Evolutionary conservation across 2,113 vertebrate genomes (phyloP).

Genomic region (Apistogramma diplotaenia): DNA sequence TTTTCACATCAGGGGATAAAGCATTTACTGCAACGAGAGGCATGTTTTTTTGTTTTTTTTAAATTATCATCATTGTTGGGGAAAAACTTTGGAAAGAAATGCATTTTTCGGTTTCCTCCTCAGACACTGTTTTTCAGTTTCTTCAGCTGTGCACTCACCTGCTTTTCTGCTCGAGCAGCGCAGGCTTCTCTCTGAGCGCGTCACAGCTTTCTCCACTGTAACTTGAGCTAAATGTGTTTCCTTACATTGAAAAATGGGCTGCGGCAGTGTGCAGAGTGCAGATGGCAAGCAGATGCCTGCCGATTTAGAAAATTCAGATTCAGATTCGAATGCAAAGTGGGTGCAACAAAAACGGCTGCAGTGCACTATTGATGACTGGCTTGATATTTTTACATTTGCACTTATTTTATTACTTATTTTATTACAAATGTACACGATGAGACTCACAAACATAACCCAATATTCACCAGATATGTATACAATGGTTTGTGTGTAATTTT

Average conservation of each 20-base stretch:
- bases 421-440: neutral
- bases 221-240: neutral
- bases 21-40: neutral
- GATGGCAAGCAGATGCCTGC: neutral
- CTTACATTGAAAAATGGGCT: neutral
- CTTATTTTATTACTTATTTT: neutral
- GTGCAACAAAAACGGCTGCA: accelerated
- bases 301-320: neutral
- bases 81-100: neutral
- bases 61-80: neutral
- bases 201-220: neutral
- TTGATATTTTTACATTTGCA: neutral
- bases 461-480: neutral
- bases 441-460: neutral
- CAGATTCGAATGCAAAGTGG: neutral
- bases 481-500: neutral
- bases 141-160: neutral
- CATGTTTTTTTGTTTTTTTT: neutral
- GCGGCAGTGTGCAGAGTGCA: neutral
- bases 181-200: neutral
- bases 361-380: neutral
- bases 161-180: neutral
- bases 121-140: neutral
- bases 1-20: neutral
- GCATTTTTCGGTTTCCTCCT: neutral